Conservation (phyloP, 2,888 invertebrate species). For the Bombylius discolor region DNA sequence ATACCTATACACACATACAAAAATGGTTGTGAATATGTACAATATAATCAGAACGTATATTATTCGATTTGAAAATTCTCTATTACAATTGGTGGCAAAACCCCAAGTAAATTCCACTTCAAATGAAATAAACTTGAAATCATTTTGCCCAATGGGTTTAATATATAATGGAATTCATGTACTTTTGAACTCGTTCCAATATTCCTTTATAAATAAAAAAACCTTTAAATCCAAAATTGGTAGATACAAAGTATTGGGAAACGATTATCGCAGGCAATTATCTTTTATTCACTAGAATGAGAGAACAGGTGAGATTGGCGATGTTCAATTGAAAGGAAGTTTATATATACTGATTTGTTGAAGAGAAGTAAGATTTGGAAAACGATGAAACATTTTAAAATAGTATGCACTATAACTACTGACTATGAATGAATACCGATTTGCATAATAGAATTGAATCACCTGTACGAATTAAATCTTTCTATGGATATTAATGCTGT, state of each 20-base stretch:
- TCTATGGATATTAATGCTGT: neutral
- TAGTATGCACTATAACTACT: neutral
- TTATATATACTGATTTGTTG: too few species aligned
- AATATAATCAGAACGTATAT: too few species aligned
- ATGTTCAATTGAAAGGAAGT: neutral
- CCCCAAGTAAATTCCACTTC: neutral
- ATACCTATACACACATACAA: too few species aligned
- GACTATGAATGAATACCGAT: slow-evolving; percentile 7
- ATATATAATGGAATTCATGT: too few species aligned
- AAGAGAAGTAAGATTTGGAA: neutral
- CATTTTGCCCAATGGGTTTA: neutral
- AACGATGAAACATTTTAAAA: neutral
- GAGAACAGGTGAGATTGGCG: neutral
- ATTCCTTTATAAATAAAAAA: too few species aligned
- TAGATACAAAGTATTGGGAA: slow-evolving; percentile 9
- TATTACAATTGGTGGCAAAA: too few species aligned
- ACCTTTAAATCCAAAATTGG: neutral
- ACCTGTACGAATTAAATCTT: slow-evolving; percentile 8
- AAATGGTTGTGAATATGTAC: too few species aligned
- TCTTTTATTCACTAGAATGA: slow-evolving; percentile 11
- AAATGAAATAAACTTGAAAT: neutral
- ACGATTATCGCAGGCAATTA: slow-evolving; percentile 14
- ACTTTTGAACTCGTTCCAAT: too few species aligned
- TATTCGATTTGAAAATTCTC: too few species aligned
- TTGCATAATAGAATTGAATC: slow-evolving; percentile 15